Conservation (phyloP, 2,888 invertebrate genomes). For the Trissolcus japonicus region DNA sequence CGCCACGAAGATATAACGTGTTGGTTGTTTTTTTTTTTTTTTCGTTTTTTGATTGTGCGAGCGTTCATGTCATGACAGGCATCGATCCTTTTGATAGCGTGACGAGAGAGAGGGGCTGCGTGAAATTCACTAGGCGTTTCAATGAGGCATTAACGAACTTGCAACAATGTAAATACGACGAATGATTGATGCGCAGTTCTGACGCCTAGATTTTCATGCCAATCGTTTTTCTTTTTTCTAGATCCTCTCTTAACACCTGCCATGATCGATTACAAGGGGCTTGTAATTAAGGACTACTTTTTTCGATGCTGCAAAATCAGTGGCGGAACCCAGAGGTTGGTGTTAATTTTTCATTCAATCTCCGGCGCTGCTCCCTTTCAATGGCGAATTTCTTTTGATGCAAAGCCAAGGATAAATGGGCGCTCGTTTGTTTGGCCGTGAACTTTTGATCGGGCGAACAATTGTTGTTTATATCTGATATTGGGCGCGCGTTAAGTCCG, state of each 20-base stretch:
- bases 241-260: slow-evolving; percentile 5
- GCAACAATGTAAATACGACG: slow-evolving; percentile 46
- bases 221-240: slow-evolving; percentile 12
- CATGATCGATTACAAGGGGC: slow-evolving; percentile 25
- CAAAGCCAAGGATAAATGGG: slow-evolving; percentile 29
- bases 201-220: slow-evolving; percentile 22
- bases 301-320: not conserved
- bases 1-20: not conserved
- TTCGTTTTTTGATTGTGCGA: slow-evolving; percentile 1
- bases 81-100: slow-evolving; percentile 34
- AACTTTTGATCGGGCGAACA: slow-evolving; percentile 41
- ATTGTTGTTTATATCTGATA: slow-evolving; percentile 56
- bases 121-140: slow-evolving; percentile 35
- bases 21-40: slow-evolving; percentile 10
- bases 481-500: slow-evolving; percentile 34
- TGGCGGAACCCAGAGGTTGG: too few relatives aligned
- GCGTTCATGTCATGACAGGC: slow-evolving; percentile 21
- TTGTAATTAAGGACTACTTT: slow-evolving; percentile 20
- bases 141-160: slow-evolving; percentile 49
- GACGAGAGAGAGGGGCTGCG: slow-evolving; percentile 8
- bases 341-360: too few relatives aligned
- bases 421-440: slow-evolving; percentile 24
- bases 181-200: slow-evolving; percentile 39
- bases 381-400: slow-evolving; percentile 4
- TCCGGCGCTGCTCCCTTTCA: not conserved